Base-by-base conservation (phyloP, 2,113 vertebrate species). In the Siniperca chuatsi region DNA sequence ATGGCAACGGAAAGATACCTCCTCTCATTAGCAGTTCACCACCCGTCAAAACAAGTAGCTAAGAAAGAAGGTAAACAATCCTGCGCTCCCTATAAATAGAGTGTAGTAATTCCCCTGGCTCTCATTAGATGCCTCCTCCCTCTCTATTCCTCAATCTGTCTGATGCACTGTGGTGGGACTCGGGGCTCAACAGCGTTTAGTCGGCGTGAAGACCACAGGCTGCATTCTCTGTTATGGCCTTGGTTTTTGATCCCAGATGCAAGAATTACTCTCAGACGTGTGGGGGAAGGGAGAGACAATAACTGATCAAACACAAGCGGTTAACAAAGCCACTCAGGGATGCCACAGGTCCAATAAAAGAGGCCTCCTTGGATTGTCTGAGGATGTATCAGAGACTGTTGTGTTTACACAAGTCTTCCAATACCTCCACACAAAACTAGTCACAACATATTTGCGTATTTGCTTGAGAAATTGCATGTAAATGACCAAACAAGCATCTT, bases 111-210 rank as follows among this genome's bases (percentile, higher is more conserved):
- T 90, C 94, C 92, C 93, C 82, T 73, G 91, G 79, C 92, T 93
- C 93, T 93, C 92, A 92, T 95, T 95, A 94, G 83, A 79, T 65
- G 77, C 90, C 90, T 90, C 92, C 90, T 92, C 90, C 88, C 82
- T 81, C 77, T 75, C 76, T 87, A 81, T 87, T 92, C 90, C 85
- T 90, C 90, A 90, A 74, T 92, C 90, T 82, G 87, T 93, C 84
- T 93, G 83, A 90, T 88, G 70, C 46, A 37, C 82, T 89, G 91
- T 50, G 79, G 55, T 84, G 89, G 90, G 91, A 92, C 83, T 81
- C 52, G 7, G 74, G 89, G 89, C 91, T 93, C 90, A 71, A 78
- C 74, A 67, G 82, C 78, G 74, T 92, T 94, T 94, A 94, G 89
- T 84, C 78, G 13, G 81, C 77, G 60, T 88, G 89, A 93, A 90